Evolutionary conservation across 2,888 invertebrate genomes (phyloP), one percentile per base, ranked within the genome.

Genomic region (Sphaerophoria taeniata): DNA sequence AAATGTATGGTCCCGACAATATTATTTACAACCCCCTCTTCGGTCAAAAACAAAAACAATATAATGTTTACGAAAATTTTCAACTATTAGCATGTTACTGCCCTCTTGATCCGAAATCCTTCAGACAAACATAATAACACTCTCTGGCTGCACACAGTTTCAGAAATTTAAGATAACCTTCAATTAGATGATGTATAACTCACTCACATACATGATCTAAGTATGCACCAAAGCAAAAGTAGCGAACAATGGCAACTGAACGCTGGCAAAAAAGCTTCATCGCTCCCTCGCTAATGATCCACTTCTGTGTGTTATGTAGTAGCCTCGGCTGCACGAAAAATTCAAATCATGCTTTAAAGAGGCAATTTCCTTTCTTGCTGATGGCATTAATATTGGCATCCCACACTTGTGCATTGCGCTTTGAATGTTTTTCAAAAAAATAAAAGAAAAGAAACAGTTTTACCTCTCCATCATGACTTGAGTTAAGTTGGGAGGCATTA

Each of bases 311-410:
- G 14, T 9, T 61, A n/a, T 47, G 33, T 72, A 61, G 70, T 70
- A 75, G 83, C 69, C 63, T 76, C 43, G 6, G 60, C 63, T 79
- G 81, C 85, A 85, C 81, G 85, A 85, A 70, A 85, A 85, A 73
- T 85, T 85, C 80, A 80, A 85, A 85, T 85, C 85, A 85, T 85
- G 77, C 70, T 85, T 70, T 81, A 85, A 85, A 85, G 81, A 85
- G 81, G 45, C 81, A 85, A 85, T 85, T 85, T 85, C 77, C 81
- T 85, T 75, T 58, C 60, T 33, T 63, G 49, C 49, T 65, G 47
- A 71, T 51, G 65, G 65, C 53, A 39, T 24, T 2, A 24, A 24
- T 63, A 60, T 58, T 78, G 61, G 61, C 77, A 72, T 65, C 58
- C 61, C 77, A 61, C 61, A 76, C 77, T 71, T 70, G 70, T 70